These are phyloP conservation scores for Pipra filicauda DNA, from an alignment of 2,113 vertebrate species.

Conservation along the genomic window DNA sequence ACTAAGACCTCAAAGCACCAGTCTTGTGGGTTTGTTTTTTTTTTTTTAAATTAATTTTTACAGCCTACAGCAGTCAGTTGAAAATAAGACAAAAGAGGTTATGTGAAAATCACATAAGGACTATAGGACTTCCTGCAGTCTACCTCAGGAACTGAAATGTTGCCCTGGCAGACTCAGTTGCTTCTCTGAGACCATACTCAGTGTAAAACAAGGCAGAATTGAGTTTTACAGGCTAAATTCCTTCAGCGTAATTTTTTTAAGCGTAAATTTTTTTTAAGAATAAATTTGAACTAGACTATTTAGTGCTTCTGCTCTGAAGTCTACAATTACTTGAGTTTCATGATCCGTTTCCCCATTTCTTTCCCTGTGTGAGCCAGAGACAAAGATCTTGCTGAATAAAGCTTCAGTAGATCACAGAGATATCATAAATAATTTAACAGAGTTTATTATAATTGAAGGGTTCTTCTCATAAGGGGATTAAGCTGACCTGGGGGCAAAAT, in stretches of 20 bases:
- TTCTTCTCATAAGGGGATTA: constrained; percentile 22
- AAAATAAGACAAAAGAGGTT: constrained; percentile 24
- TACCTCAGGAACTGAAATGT: neutral
- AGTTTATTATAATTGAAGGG: constrained; percentile 54
- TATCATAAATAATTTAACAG: constrained; percentile 59
- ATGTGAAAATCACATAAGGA: neutral
- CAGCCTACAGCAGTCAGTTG: neutral
- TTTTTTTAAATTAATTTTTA: neutral
- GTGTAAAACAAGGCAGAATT: neutral
- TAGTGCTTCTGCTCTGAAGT: neutral
- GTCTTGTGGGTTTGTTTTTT: neutral
- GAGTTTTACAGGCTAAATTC: neutral
- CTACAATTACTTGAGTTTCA: neutral
- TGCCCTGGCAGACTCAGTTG: neutral
- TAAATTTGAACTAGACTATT: neutral
- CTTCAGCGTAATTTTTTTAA: too few relatives aligned
- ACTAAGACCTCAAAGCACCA: constrained; percentile 20
- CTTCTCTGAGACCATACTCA: neutral
- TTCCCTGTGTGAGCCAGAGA: neutral
- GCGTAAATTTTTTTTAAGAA: neutral
- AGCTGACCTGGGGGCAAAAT: constrained; percentile 35
- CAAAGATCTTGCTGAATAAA: constrained; percentile 31
- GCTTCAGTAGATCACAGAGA: constrained; percentile 45
- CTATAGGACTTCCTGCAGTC: neutral
- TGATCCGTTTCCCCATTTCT: neutral